Conservation (phyloP, 2,888 invertebrate genomes). For the Caenorhabditis sinica region DNA sequence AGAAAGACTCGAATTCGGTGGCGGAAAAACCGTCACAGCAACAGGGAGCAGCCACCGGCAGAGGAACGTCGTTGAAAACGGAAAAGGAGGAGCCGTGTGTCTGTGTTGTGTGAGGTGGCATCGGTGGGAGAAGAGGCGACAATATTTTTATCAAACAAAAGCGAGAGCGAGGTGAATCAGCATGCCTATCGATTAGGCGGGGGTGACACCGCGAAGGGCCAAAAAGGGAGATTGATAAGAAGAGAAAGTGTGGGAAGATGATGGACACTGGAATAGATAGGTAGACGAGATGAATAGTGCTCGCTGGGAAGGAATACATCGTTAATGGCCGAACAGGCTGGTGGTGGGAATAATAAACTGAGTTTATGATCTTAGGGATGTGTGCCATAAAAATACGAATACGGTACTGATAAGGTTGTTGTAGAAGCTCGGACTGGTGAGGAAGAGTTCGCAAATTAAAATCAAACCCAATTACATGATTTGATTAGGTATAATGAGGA, state of each 20-base stretch:
- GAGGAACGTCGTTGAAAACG: constrained; percentile 6
- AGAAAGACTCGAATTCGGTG: no score
- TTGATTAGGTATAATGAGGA: not conserved
- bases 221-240: constrained; percentile 49
- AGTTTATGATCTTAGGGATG: not conserved
- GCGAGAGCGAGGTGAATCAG: constrained; percentile 49
- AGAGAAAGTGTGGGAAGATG: constrained; percentile 36
- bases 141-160: constrained; percentile 53
- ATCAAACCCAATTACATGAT: not conserved
- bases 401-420: not conserved
- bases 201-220: constrained; percentile 30
- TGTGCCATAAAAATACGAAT: not conserved
- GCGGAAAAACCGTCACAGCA: not conserved
- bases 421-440: no score
- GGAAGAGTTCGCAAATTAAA: no score
- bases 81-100: constrained; percentile 15
- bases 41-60: not conserved
- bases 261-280: constrained; percentile 9
- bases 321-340: not conserved
- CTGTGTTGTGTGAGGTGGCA: constrained; percentile 22
- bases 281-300: constrained; percentile 12
- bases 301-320: not conserved
- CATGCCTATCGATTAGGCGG: constrained; percentile 40
- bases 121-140: constrained; percentile 16
- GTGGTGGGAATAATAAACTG: not conserved